A percentile compares a stretch with the other conserved stretches of the same genome.
Evolutionary conservation across 2,113 vertebrate genomes (phyloP).

Genomic region (Hymenochirus boettgeri): DNA sequence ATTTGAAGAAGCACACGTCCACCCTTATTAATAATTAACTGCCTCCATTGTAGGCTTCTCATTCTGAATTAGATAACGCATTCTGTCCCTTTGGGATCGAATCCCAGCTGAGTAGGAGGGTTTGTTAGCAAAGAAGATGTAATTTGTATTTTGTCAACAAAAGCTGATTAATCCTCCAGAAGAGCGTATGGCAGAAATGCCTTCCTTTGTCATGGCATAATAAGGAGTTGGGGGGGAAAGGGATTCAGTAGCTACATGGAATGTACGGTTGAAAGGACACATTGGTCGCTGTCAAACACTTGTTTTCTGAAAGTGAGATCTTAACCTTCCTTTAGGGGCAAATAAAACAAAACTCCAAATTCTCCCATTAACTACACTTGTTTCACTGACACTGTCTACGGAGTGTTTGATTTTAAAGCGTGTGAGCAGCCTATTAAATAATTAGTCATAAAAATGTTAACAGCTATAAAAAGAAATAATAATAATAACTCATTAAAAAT

Average conservation of each 20-base stretch:
- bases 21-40: slow-evolving; percentile 58
- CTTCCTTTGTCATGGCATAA: slow-evolving; percentile 59
- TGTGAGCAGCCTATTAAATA: too few relatives aligned
- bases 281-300: slow-evolving; percentile 64
- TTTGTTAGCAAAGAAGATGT: slow-evolving; percentile 61
- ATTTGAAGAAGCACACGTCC: slow-evolving; percentile 54
- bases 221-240: slow-evolving; percentile 50
- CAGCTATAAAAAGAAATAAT: too few relatives aligned
- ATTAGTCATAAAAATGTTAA: too few relatives aligned
- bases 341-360: slow-evolving; percentile 40
- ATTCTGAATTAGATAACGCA: slow-evolving; percentile 52
- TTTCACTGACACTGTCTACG: neutral
- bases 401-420: neutral
- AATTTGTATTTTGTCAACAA: slow-evolving; percentile 81
- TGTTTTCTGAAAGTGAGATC: slow-evolving; percentile 59
- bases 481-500: too few relatives aligned
- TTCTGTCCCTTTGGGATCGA: slow-evolving; percentile 50
- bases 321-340: slow-evolving; percentile 56
- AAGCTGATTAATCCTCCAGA: slow-evolving; percentile 72
- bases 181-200: slow-evolving; percentile 63
- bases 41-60: slow-evolving; percentile 55
- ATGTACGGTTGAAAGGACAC: slow-evolving; percentile 66
- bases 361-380: neutral
- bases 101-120: slow-evolving; percentile 63
- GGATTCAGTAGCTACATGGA: slow-evolving; percentile 64